These are phyloP conservation scores for Gonioctena quinquepunctata DNA, from an alignment of 1,140 invertebrate species.

Conservation along the genomic window DNA sequence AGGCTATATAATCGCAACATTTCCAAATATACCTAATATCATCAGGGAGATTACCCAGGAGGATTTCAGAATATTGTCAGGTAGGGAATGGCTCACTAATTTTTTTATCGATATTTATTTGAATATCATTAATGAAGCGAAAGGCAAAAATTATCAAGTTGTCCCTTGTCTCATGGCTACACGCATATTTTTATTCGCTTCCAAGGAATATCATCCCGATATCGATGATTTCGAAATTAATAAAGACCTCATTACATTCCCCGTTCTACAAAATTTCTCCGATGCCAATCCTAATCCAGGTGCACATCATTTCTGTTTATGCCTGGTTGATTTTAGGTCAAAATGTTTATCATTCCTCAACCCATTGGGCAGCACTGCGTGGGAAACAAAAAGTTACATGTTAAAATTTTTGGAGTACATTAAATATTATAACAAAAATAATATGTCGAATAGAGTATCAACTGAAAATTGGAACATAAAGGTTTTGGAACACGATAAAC, in stretches of 20 bases:
- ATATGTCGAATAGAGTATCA: no score
- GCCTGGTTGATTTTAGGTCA: neutral
- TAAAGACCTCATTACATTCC: neutral
- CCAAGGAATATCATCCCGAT: neutral
- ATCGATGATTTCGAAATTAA: neutral
- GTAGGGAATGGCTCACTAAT: neutral
- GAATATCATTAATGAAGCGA: neutral
- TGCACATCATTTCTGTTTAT: conserved; percentile 2
- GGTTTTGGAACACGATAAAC: neutral
- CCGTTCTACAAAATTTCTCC: neutral
- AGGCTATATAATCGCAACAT: neutral
- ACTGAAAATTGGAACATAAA: neutral
- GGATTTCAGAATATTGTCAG: neutral
- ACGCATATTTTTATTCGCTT: neutral
- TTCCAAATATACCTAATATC: neutral
- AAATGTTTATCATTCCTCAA: neutral
- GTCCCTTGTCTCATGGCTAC: neutral
- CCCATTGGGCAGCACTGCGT: neutral
- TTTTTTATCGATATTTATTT: conserved; percentile 4
- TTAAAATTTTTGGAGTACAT: neutral
- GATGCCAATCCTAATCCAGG: neutral
- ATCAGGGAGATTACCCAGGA: neutral
- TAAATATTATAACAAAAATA: neutral
- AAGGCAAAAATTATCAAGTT: neutral
- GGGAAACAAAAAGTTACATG: neutral